phyloP scores from a whole-genome alignment of 2,797 vertebrate species.

The Acanthurus lineatus region DNA sequence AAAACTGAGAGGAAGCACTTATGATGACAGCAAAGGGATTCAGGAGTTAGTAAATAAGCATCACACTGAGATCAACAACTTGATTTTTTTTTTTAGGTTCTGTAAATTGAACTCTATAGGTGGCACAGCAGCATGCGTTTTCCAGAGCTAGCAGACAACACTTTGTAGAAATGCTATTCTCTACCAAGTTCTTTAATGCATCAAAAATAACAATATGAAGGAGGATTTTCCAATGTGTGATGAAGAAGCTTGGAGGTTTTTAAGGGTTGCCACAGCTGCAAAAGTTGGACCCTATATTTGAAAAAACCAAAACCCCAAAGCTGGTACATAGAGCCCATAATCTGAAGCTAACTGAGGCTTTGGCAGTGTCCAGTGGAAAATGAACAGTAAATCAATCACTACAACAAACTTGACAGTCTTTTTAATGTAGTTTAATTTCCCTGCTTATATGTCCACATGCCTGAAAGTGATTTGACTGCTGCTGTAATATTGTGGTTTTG shows the following conservation, averaged over 20 bases:
- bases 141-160: no score
- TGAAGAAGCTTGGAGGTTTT: neutral
- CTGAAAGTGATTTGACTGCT: neutral
- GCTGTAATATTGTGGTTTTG: neutral
- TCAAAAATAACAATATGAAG: neutral
- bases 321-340: no score
- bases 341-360: neutral
- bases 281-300: no score
- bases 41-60: neutral
- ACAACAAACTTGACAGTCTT: neutral
- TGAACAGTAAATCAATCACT: neutral
- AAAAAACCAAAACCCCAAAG: no score
- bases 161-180: neutral
- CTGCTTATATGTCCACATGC: neutral
- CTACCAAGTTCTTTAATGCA: neutral
- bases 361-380: neutral
- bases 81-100: neutral
- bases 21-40: neutral
- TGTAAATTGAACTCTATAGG: neutral
- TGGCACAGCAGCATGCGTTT: no score
- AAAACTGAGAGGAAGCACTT: slow-evolving; percentile 16
- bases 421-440: neutral
- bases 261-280: no score
- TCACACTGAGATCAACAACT: slow-evolving; percentile 1
- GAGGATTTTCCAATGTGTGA: neutral